Evolutionary conservation across 2,113 vertebrate species (phyloP).

Genomic region (Bubo bubo): DNA sequence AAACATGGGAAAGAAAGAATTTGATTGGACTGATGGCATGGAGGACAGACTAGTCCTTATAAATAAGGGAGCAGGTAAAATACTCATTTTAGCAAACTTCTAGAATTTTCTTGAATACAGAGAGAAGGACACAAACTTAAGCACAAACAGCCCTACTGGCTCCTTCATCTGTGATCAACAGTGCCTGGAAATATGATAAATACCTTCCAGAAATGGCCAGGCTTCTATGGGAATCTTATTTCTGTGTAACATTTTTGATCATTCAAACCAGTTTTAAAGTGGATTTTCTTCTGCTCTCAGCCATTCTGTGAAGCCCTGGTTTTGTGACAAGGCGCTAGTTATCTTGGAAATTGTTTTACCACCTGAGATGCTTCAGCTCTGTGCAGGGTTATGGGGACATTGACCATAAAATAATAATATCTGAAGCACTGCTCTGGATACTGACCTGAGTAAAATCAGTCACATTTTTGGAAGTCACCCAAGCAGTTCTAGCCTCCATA

Average conservation of each 20-base stretch:
- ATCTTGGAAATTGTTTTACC: neutral
- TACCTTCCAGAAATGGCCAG: neutral
- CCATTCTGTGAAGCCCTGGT: neutral
- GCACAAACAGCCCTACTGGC: neutral
- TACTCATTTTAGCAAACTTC: neutral
- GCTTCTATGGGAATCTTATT: neutral
- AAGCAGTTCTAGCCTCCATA: neutral
- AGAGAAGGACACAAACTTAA: neutral
- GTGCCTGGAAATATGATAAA: neutral
- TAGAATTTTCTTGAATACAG: neutral
- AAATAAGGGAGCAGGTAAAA: neutral
- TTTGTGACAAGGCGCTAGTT: slow-evolving; percentile 1
- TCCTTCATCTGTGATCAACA: neutral
- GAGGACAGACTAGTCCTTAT: neutral
- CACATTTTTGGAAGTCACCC: slow-evolving; percentile 8
- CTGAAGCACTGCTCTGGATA: slow-evolving; percentile 8
- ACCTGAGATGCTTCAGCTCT: neutral
- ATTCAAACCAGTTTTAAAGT: neutral
- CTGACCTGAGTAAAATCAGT: slow-evolving; percentile 6
- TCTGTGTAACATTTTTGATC: neutral
- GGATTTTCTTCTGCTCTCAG: neutral
- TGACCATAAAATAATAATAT: neutral
- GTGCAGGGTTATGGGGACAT: neutral
- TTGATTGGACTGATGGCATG: neutral
- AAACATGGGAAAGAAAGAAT: neutral